These are phyloP conservation scores for Hippoglossus stenolepis DNA, from an alignment of 2,113 vertebrate species.

Conservation along the genomic window DNA sequence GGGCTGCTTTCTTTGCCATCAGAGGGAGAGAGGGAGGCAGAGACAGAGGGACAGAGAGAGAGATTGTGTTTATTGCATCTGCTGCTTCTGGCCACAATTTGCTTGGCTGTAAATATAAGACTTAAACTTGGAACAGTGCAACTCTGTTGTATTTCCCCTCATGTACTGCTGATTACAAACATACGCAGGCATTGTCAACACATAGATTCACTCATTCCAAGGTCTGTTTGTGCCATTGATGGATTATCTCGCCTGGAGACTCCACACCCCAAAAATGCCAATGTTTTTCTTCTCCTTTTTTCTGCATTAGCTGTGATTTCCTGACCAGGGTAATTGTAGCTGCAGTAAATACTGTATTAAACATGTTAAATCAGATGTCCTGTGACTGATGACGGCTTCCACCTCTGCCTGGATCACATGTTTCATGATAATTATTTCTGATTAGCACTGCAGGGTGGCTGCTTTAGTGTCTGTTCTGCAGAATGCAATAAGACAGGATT, in stretches of 20 bases:
- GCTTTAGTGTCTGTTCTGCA: constrained; percentile 25
- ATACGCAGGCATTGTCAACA: constrained; percentile 72
- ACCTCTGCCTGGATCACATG: constrained; percentile 46
- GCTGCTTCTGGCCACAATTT: constrained; percentile 77
- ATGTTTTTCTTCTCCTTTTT: constrained; percentile 55
- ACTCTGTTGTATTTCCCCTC: constrained; percentile 68
- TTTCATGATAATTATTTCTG: constrained; percentile 47
- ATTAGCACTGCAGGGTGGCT: constrained; percentile 34
- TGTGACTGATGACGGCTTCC: constrained; percentile 38
- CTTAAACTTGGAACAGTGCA: constrained; percentile 64
- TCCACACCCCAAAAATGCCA: constrained; percentile 59
- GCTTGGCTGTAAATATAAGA: constrained; percentile 77
- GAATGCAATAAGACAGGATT: constrained; percentile 13
- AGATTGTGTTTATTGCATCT: constrained; percentile 78
- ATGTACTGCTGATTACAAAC: constrained; percentile 75
- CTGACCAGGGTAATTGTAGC: constrained; percentile 36
- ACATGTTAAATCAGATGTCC: constrained; percentile 49
- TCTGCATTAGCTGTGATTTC: constrained; percentile 59
- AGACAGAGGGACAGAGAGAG: constrained; percentile 21
- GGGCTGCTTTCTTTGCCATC: constrained; percentile 76
- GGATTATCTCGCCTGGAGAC: constrained; percentile 68
- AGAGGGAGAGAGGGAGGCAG: constrained; percentile 23
- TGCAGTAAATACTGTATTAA: constrained; percentile 44
- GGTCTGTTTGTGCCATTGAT: constrained; percentile 69
- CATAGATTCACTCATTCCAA: constrained; percentile 66